phyloP scores from a whole-genome alignment of 2,113 vertebrate species.

The Rhinichthys klamathensis region DNA sequence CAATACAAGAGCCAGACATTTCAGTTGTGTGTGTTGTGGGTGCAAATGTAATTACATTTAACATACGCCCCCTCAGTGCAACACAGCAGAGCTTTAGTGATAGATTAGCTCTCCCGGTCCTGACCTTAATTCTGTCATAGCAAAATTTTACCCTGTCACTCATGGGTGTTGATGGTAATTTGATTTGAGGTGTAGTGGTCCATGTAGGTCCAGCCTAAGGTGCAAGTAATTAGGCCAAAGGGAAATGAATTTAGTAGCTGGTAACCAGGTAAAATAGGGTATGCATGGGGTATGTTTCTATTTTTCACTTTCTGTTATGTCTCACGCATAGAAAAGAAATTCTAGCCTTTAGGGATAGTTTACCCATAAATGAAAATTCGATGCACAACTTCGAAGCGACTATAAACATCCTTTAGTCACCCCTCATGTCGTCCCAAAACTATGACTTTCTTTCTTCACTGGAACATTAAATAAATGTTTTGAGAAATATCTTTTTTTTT shows the following conservation, averaged over 20 bases:
- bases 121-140: conserved; percentile 47
- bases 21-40: neutral
- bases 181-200: conserved; percentile 27
- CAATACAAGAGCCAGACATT: neutral
- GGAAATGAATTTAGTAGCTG: conserved; percentile 10
- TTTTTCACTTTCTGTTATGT: neutral
- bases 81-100: neutral
- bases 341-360: neutral
- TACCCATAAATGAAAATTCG: neutral
- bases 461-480: no score
- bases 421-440: neutral
- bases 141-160: conserved; percentile 39
- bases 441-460: neutral
- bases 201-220: no score
- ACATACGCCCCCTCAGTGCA: neutral
- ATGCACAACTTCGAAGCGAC: no score
- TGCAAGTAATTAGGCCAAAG: conserved; percentile 43
- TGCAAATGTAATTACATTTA: conserved; percentile 17
- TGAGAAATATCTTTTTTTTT: no score
- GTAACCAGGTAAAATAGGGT: neutral
- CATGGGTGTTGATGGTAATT: conserved; percentile 21
- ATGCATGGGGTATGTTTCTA: neutral
- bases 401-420: neutral
- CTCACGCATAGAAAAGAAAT: neutral
- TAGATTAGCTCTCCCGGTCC: conserved; percentile 30